phyloP scores from a whole-genome alignment of 2,797 vertebrate genomes.

The Cynopterus sphinx region DNA sequence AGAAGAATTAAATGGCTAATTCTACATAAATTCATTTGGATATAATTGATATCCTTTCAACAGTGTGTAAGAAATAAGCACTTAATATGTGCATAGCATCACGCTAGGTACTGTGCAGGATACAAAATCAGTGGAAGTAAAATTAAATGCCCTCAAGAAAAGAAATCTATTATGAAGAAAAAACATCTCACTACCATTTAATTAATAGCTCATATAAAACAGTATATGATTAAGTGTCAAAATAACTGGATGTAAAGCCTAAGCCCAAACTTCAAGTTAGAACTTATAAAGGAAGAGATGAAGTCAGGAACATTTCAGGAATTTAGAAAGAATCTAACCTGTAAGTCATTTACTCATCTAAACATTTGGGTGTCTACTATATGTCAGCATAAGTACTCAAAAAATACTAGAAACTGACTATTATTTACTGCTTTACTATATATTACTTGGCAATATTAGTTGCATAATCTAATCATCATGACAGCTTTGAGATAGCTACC shows the following conservation, averaged over 20 bases:
- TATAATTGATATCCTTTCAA: not conserved
- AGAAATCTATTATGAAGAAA: not conserved
- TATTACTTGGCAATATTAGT: not conserved
- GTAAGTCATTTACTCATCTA: not conserved
- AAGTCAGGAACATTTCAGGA: not conserved
- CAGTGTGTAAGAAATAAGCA: not conserved
- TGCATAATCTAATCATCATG: not conserved
- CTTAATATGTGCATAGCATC: not conserved
- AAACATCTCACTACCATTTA: not conserved
- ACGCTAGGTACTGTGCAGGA: not conserved
- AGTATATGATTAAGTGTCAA: not conserved
- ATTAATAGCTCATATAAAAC: not conserved
- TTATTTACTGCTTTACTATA: not conserved
- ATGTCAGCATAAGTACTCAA: not conserved
- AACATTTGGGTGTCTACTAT: not conserved
- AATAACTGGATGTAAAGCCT: not conserved
- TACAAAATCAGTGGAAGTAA: slow-evolving; percentile 3
- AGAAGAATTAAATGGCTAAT: not conserved
- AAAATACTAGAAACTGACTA: slow-evolving; percentile 29
- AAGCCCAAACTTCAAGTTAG: not conserved
- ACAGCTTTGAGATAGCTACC: not conserved
- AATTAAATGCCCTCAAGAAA: slow-evolving; percentile 29
- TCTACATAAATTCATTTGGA: not conserved
- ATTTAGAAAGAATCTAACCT: slow-evolving; percentile 10
- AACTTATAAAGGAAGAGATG: not conserved